Base-by-base conservation (phyloP, 2,797 vertebrate genomes). In the Apodemus agrarius region DNA sequence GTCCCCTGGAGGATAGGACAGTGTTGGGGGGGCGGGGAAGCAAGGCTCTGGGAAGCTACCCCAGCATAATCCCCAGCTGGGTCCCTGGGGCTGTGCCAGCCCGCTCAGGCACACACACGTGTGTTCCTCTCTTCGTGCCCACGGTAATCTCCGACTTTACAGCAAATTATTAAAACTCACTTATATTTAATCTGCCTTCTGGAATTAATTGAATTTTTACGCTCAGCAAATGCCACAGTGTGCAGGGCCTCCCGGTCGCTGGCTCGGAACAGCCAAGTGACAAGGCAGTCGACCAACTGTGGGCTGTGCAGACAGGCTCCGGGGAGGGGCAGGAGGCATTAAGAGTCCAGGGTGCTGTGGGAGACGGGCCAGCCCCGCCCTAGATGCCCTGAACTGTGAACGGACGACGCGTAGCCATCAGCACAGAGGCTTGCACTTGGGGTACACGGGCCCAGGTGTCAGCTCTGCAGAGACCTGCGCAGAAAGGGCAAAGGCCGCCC, bases 101-200 rank as follows among this genome's bases (percentile, higher is more conserved):
- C 34, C 4, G 95, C 91, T 88, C 7, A 26, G 40, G 54, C 94
- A 49, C 46, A 95, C 82, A 79, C 1, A 19, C 67, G 69, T 54
- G 92, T 94, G 96, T 97, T 97, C 93, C 97, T 88, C 98, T 98
- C 97, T 98, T 98, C 97, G 97, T 97, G 99, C 99, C 99, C 98
- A 83, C 86, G 97, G 99, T 99, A 99, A 99, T 99, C 99, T 98
- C 99, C 96, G 98, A 99, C 99, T 99, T 99, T 99, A 99, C 92
- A 99, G 99, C 99, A 99, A 99, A 99, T 99, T 99, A 99, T 99
- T 99, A 99, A 99, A 99, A 99, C 99, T 99, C 98, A 98, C 99
- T 99, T 99, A 99, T 99, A 99, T 99, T 99, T 99, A 99, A 99
- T 99, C 99, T 99, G 99, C 99, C 99, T 99, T 98, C 99, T 99